Conservation (phyloP, 2,797 vertebrate genomes). For the Lutjanus argentimaculatus region DNA sequence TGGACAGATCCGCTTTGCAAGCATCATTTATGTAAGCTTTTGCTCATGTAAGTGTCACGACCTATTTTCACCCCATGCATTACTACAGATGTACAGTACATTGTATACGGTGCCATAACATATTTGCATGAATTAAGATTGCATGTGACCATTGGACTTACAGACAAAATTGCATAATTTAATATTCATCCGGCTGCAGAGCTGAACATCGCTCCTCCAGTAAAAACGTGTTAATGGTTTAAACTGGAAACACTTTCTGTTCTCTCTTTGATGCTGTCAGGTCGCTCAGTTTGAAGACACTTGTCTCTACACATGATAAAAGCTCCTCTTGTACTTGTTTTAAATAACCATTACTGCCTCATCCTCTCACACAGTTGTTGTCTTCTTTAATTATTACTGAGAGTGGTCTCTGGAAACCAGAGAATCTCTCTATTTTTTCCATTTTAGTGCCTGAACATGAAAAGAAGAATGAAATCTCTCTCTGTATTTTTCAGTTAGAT, state of each 20-base stretch:
- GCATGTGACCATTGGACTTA: neutral
- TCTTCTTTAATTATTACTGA: constrained; percentile 29
- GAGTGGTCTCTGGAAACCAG: neutral
- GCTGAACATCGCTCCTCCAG: neutral
- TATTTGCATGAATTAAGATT: neutral
- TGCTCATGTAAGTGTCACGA: neutral
- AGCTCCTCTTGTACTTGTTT: neutral
- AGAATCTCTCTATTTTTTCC: neutral
- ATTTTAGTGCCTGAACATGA: neutral
- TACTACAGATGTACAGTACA: no score
- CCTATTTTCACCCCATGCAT: neutral
- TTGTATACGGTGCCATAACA: neutral
- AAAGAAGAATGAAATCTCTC: constrained; percentile 2
- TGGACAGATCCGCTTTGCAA: no score
- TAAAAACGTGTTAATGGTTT: constrained; percentile 3
- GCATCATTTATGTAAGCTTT: neutral
- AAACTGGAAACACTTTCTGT: neutral
- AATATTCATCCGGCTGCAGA: neutral
- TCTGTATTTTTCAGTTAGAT: neutral
- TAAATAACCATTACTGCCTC: constrained; percentile 12
- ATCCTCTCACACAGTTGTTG: constrained; percentile 3
- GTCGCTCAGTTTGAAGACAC: neutral
- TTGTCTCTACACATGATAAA: neutral
- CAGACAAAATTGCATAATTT: neutral
- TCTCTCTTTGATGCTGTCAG: constrained; percentile 28